Percentiles rank a stretch among this genome's conserved stretches.
Evolutionary conservation across 2,888 invertebrate species (phyloP).

Genomic region (Tinea trinotella): DNA sequence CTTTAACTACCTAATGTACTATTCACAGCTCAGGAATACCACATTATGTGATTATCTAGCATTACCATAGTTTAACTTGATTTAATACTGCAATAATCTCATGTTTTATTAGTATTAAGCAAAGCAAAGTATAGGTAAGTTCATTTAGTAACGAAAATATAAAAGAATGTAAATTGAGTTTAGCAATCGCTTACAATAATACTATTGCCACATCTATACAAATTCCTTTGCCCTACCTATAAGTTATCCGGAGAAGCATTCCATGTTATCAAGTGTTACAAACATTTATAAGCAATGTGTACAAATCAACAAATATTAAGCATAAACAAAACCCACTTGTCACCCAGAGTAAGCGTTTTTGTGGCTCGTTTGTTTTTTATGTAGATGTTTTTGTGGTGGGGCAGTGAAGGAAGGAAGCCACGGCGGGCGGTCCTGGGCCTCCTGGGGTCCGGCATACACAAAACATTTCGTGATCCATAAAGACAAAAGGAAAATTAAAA

Average conservation of each 20-base stretch:
- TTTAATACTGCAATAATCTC: neutral
- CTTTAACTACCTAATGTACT: no score
- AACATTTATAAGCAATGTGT: constrained; percentile 56
- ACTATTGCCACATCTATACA: no score
- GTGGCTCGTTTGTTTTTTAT: constrained; percentile 63
- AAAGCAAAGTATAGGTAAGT: no score
- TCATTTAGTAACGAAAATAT: no score
- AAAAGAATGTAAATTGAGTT: no score
- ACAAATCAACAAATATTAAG: constrained; percentile 67
- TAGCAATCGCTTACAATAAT: no score
- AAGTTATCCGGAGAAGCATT: neutral
- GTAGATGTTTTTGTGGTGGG: constrained; percentile 63
- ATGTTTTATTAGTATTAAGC: neutral
- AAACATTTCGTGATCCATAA: constrained; percentile 71
- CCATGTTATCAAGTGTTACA: constrained; percentile 48
- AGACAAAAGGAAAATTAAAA: constrained; percentile 70
- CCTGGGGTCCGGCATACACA: constrained; percentile 63
- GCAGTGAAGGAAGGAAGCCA: constrained; percentile 66
- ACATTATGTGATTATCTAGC: neutral
- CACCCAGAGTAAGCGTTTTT: constrained; percentile 66
- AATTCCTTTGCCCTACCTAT: no score
- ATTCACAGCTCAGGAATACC: no score
- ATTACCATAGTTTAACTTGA: neutral
- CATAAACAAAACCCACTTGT: constrained; percentile 63
- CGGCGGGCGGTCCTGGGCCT: constrained; percentile 61